Percentiles rank a stretch among this genome's conserved stretches.
These are phyloP conservation scores for Orestias chungarensis DNA, from an alignment of 2,797 vertebrate species.

Conservation along the genomic window DNA sequence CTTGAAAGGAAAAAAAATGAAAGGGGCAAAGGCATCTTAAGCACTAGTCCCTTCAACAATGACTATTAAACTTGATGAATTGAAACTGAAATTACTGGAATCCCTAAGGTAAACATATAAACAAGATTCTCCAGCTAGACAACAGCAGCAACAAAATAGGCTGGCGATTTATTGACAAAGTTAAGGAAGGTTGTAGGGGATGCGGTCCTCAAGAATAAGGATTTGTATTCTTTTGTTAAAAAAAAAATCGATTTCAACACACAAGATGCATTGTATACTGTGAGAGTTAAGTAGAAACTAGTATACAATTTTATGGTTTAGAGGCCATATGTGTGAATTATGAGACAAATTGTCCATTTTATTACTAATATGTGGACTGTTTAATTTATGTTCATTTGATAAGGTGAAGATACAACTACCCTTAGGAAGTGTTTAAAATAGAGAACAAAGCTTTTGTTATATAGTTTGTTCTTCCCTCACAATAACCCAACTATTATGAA, in stretches of 20 bases:
- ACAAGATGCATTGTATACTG: background rate
- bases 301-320: background rate
- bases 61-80: slow-evolving; percentile 64
- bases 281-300: background rate
- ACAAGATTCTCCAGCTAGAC: slow-evolving; percentile 41
- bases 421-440: background rate
- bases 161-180: slow-evolving; percentile 56
- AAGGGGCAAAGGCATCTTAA: slow-evolving; percentile 35
- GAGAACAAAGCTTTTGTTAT: no score
- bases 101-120: slow-evolving; percentile 50
- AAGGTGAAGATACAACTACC: background rate
- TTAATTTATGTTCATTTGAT: background rate
- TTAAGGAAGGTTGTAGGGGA: slow-evolving; percentile 14
- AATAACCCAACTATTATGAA: no score
- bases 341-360: background rate
- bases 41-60: slow-evolving; percentile 40
- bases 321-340: background rate
- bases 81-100: slow-evolving; percentile 59
- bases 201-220: background rate
- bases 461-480: no score
- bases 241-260: no score
- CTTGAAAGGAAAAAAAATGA: slow-evolving; percentile 34
- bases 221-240: slow-evolving; percentile 26
- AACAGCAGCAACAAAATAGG: slow-evolving; percentile 23
- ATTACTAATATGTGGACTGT: background rate